A percentile compares a stretch with the other conserved stretches of the same genome.
Evolutionary conservation across 2,888 invertebrate species (phyloP).

Genomic region (Chaitophorus viminalis): DNA sequence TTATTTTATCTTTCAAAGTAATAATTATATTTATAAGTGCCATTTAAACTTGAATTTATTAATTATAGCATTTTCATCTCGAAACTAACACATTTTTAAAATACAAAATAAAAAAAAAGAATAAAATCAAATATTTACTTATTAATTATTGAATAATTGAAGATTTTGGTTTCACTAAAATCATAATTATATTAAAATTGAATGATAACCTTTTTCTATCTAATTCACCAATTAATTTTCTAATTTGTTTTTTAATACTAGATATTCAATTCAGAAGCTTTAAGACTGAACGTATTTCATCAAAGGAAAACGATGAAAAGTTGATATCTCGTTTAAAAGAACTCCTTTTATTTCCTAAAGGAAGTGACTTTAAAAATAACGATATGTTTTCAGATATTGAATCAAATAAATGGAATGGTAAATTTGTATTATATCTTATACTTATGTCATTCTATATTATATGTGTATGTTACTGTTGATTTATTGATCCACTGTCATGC

Average conservation of each 20-base stretch:
- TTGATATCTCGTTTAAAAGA: conserved; percentile 38
- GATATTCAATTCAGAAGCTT: conserved; percentile 51
- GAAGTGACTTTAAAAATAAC: conserved; percentile 27
- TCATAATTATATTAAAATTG: not conserved
- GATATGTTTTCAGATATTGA: conserved; percentile 47
- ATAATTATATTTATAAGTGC: too few species aligned
- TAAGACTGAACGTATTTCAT: conserved; percentile 57
- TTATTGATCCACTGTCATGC: too few species aligned
- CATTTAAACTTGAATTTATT: too few species aligned
- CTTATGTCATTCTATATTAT: not conserved
- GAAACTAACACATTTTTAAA: too few species aligned
- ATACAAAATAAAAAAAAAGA: too few species aligned
- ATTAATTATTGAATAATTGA: not conserved
- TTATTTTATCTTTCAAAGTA: too few species aligned
- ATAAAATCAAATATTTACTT: not conserved
- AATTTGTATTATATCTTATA: not conserved
- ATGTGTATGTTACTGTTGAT: too few species aligned
- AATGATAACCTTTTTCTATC: not conserved
- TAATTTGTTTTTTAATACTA: not conserved
- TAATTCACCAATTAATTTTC: not conserved
- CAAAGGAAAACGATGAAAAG: conserved; percentile 45
- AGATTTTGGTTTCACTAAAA: not conserved
- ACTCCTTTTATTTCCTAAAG: conserved; percentile 34
- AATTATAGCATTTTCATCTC: too few species aligned
- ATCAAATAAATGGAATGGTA: conserved; percentile 39